Evolutionary conservation across 2,797 vertebrate species (phyloP), one percentile per base, ranked within the genome.

Genomic region (Chiloscyllium punctatum): DNA sequence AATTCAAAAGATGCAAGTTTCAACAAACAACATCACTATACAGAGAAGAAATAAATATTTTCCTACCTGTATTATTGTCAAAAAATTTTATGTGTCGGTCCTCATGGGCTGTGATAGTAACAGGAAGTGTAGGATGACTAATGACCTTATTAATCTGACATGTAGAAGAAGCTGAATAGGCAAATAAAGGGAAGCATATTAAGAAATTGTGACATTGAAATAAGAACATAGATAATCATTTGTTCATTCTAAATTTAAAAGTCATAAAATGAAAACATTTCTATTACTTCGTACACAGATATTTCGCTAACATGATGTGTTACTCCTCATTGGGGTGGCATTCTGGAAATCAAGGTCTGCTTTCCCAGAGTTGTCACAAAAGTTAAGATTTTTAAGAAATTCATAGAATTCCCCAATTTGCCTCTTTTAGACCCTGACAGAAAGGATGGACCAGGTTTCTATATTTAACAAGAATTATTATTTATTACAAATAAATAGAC

Each of bases 11-110:
- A 33, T 1, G 3, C 33, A 92, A 42, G 18, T 25, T 1, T 25
- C 21, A 92, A 62, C 90, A 90, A 90, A 30, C 51, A 92, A 66
- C 11, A 21, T 68, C 57, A 92, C 33, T 68, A 33, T 53, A 57
- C 62, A 66, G 16, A 30, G 87, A 33, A 74, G 4, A 72, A 95
- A 77, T 72, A 16, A 37, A 33, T 53, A 95, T 72, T 95, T 53
- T 77, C 96, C 3, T 97, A 98, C 98, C 98, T 96, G 98, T 99
- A 97, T 98, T 99, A 97, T 99, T 99, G 97, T 99, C 99, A 0
- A 98, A 99, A 98, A 99, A 99, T 96, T 99, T 99, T 97, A 99
- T 99, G 97, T 99, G 99, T 96, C 99, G 97, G 96, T 99, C 99
- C 97, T 99, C 99, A 96, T 99, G 98, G 48, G 99, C 99, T 15